Conservation (phyloP, 2,113 vertebrate genomes). For the Chaenocephalus aceratus region DNA sequence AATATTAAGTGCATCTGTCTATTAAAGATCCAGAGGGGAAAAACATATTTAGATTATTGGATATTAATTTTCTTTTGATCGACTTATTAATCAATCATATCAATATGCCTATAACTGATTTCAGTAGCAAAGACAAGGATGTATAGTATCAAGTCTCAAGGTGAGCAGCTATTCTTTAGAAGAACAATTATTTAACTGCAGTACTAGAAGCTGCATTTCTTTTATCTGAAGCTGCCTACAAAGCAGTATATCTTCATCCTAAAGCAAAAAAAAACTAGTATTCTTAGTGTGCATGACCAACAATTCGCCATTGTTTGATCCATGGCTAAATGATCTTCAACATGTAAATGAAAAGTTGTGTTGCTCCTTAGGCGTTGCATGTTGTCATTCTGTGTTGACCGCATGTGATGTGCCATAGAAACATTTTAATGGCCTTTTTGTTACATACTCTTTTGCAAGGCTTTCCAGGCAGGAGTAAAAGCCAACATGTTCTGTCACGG, state of each 20-base stretch:
- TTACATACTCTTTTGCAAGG: slow-evolving; percentile 26
- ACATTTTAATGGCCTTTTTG: slow-evolving; percentile 52
- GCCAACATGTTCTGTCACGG: slow-evolving; percentile 56
- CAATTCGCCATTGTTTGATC: slow-evolving; percentile 17
- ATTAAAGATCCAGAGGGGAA: too few relatives aligned
- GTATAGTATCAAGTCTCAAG: neutral
- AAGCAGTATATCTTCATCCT: neutral
- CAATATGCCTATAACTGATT: neutral
- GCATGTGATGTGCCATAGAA: slow-evolving; percentile 12
- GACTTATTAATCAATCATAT: too few relatives aligned
- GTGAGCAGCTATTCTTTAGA: neutral
- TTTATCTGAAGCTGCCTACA: neutral
- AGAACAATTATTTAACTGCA: neutral
- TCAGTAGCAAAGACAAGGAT: neutral
- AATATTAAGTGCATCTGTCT: too few relatives aligned
- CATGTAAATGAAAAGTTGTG: slow-evolving; percentile 28
- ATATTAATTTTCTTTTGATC: too few relatives aligned
- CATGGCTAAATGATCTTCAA: slow-evolving; percentile 10
- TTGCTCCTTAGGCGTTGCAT: slow-evolving; percentile 44
- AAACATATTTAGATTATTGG: too few relatives aligned
- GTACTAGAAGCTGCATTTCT: neutral
- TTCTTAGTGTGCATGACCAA: neutral
- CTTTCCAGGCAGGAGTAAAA: slow-evolving; percentile 35
- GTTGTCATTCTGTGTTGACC: slow-evolving; percentile 21
- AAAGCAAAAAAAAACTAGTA: neutral